Percentiles rank a stretch among this genome's conserved stretches.
Evolutionary conservation across 2,888 invertebrate species (phyloP).

Genomic region (Minunthozetes semirufus): DNA sequence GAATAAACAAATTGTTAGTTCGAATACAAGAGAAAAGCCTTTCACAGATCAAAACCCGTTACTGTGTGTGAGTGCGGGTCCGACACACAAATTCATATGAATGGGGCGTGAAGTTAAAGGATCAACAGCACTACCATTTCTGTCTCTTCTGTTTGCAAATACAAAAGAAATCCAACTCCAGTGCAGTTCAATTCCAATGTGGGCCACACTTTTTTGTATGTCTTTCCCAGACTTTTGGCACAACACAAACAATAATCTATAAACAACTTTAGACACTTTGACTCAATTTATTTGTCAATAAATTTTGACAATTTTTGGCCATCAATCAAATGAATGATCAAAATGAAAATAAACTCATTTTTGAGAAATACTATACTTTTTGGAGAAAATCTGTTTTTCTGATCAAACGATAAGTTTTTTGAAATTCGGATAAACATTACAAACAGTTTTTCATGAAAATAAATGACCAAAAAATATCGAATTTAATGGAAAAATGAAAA

Average conservation of each 20-base stretch:
- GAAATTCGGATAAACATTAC: background rate
- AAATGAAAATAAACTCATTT: background rate
- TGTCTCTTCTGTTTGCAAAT: background rate
- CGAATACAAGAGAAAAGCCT: background rate
- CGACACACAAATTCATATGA: background rate
- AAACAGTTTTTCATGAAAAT: background rate
- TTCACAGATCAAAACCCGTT: constrained; percentile 13
- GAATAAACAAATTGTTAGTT: constrained; percentile 19
- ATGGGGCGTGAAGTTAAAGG: constrained; percentile 23
- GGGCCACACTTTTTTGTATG: constrained; percentile 22
- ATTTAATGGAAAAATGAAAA: background rate
- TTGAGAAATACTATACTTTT: background rate
- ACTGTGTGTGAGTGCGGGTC: background rate
- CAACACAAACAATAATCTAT: constrained; percentile 8
- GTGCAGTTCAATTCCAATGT: background rate
- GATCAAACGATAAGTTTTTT: background rate
- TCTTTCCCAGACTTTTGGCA: constrained; percentile 20
- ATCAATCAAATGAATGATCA: background rate
- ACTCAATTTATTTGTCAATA: constrained; percentile 26
- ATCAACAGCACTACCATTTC: background rate
- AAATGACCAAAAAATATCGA: background rate
- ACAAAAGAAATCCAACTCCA: constrained; percentile 27
- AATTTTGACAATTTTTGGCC: background rate
- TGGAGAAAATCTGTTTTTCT: background rate
- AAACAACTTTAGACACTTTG: constrained; percentile 21